These are phyloP conservation scores for Cryptotis parvus DNA, from an alignment of 2,113 vertebrate species.

Conservation along the genomic window DNA sequence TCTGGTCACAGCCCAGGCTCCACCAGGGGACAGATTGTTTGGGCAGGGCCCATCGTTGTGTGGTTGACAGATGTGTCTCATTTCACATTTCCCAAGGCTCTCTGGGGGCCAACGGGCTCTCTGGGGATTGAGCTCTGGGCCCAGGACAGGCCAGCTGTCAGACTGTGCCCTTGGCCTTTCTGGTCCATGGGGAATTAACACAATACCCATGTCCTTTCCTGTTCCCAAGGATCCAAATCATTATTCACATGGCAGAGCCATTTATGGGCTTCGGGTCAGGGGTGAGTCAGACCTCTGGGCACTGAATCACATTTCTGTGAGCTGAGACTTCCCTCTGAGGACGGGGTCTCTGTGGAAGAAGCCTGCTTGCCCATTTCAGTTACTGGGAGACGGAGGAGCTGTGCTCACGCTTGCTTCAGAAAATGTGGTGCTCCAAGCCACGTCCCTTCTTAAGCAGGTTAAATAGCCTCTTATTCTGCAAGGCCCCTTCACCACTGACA, in stretches of 20 bases:
- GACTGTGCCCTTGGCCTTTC: not conserved
- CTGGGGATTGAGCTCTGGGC: not conserved
- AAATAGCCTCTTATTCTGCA: not conserved
- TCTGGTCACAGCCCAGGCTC: too few relatives aligned
- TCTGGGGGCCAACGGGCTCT: not conserved
- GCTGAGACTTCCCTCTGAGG: not conserved
- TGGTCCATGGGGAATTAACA: not conserved
- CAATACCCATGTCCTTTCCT: not conserved
- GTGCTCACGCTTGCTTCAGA: not conserved
- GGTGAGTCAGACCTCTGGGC: not conserved
- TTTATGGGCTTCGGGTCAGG: not conserved
- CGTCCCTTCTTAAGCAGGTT: not conserved
- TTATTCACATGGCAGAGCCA: constrained; percentile 2
- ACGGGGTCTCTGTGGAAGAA: not conserved
- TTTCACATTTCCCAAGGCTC: not conserved
- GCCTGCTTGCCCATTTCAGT: too few relatives aligned
- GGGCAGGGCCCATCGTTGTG: not conserved
- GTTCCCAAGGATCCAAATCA: not conserved
- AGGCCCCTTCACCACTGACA: not conserved
- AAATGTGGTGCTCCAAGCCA: not conserved
- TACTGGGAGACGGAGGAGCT: too few relatives aligned
- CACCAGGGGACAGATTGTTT: too few relatives aligned
- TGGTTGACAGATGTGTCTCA: not conserved
- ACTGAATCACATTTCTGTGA: not conserved
- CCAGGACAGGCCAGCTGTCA: fast-evolving